Conservation (phyloP, 1,140 invertebrate species). For the Phthorimaea operculella region DNA sequence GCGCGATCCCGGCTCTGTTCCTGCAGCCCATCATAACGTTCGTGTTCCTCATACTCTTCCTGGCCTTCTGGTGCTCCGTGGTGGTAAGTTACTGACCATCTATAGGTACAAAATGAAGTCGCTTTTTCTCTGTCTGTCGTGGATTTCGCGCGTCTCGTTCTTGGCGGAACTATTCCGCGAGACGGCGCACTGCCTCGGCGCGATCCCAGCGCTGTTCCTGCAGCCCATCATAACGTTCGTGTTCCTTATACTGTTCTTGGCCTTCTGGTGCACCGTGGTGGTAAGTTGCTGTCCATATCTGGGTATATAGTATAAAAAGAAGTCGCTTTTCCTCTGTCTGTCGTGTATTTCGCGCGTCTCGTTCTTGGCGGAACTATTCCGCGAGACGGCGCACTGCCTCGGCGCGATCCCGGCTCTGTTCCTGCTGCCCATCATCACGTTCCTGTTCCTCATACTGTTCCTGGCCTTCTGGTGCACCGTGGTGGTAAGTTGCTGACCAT, state of each 20-base stretch:
- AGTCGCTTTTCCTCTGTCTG: conserved; percentile 5
- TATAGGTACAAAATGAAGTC: conserved; percentile 10
- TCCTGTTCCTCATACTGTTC: conserved; percentile 80
- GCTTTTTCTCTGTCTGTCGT: conserved; percentile 5
- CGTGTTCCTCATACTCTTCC: conserved; percentile 79
- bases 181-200: conserved; percentile 84
- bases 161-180: conserved; percentile 87
- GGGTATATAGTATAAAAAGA: background rate
- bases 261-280: conserved; percentile 87
- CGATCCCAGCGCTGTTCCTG: conserved; percentile 86
- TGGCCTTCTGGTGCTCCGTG: conserved; percentile 86
- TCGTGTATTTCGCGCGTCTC: background rate
- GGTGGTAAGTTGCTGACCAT: conserved; percentile 71
- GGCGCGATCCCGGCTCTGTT: conserved; percentile 86
- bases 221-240: conserved; percentile 90
- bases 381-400: conserved; percentile 88
- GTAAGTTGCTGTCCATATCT: conserved; percentile 65
- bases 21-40: conserved; percentile 91
- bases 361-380: conserved; percentile 83
- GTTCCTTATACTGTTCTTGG: conserved; percentile 80
- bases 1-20: conserved; percentile 85
- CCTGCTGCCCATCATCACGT: conserved; percentile 88
- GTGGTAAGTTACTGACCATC: conserved; percentile 71
- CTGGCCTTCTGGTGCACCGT: conserved; percentile 88
- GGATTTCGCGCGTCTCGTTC: conserved; percentile 38